Conservation (phyloP, 2,113 vertebrate species). For the Sturnus vulgaris region DNA sequence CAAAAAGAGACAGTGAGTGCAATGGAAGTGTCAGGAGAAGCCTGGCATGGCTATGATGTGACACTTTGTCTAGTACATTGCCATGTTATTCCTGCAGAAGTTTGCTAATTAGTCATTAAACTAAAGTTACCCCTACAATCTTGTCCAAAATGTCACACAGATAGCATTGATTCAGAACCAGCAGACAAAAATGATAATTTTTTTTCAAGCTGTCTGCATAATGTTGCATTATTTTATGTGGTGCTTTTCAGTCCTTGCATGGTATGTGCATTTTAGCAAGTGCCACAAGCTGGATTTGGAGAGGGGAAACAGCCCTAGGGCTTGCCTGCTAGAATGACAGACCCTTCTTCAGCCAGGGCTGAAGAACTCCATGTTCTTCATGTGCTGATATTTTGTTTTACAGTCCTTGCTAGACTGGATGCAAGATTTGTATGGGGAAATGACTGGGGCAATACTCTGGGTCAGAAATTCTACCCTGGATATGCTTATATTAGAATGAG, state of each 20-base stretch:
- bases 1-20: neutral
- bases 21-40: neutral
- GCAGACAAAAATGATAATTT: neutral
- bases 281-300: neutral
- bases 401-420: fast-evolving
- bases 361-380: fast-evolving
- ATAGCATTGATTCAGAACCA: neutral
- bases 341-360: neutral
- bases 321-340: neutral
- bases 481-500: neutral
- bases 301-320: neutral
- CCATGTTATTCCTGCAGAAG: neutral
- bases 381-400: fast-evolving
- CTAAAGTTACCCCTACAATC: neutral
- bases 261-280: neutral
- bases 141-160: constrained; percentile 19
- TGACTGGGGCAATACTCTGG: neutral
- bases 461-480: neutral
- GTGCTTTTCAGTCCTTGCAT: neutral
- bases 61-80: neutral
- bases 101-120: constrained; percentile 56
- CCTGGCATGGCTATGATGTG: neutral
- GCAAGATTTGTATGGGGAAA: neutral
- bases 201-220: neutral
- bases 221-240: neutral